Conservation (phyloP, 30 jellyfish, hydroid and myxozoan species). For the Mastigias papua region DNA sequence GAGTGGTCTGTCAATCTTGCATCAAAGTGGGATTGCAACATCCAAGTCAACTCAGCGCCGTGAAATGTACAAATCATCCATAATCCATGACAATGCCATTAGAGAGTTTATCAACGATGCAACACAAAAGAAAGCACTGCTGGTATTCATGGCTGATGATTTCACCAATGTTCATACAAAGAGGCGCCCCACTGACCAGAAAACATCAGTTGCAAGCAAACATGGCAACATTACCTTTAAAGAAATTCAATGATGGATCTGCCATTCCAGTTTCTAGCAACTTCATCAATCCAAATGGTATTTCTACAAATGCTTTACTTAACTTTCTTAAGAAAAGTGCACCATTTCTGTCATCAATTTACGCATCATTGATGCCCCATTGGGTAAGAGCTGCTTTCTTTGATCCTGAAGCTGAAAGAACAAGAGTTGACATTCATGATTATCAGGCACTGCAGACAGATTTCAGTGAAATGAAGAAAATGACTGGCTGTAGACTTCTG, state of each 20-base stretch:
- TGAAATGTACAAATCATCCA: neutral
- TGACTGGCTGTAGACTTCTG: slow-evolving; percentile 26
- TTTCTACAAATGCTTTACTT: neutral
- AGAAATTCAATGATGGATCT: slow-evolving; percentile 12
- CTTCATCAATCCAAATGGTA: neutral
- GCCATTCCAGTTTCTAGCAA: neutral
- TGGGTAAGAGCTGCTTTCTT: slow-evolving; percentile 26
- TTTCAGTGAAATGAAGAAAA: slow-evolving; percentile 2
- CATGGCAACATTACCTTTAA: slow-evolving; percentile 42
- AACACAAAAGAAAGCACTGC: slow-evolving; percentile 12
- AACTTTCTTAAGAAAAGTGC: neutral
- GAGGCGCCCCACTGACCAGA: neutral
- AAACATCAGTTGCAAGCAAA: slow-evolving; percentile 31
- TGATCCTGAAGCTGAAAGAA: slow-evolving; percentile 35
- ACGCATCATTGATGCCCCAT: slow-evolving; percentile 22
- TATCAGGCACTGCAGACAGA: slow-evolving; percentile 14
- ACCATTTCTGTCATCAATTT: too few relatives aligned
- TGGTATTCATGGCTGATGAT: slow-evolving; percentile 32
- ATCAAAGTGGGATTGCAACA: slow-evolving; percentile 15
- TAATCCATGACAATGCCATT: neutral
- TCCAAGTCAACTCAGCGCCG: slow-evolving; percentile 21
- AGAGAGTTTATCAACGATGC: slow-evolving; percentile 21
- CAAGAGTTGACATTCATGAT: slow-evolving; percentile 29
- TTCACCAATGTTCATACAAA: slow-evolving; percentile 17
- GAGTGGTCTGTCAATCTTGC: slow-evolving; percentile 22